Percentiles rank a stretch among this genome's conserved stretches.
These are phyloP conservation scores for Neomorphus geoffroyi DNA, from an alignment of 2,797 vertebrate species.

Conservation along the genomic window DNA sequence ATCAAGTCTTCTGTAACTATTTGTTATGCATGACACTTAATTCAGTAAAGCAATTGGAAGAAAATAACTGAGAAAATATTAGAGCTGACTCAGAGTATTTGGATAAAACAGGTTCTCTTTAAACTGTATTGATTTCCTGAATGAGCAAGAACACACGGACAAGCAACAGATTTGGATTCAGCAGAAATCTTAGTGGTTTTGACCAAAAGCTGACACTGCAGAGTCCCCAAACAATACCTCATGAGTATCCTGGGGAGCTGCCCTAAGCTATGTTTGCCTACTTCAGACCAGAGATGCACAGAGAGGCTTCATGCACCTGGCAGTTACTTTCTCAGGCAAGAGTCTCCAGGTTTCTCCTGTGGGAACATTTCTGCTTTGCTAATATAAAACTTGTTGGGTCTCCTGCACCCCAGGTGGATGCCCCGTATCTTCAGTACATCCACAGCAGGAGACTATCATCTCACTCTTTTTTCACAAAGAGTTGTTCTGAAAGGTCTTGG, in stretches of 20 bases:
- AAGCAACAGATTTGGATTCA: not conserved
- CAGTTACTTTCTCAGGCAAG: not conserved
- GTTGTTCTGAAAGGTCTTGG: not conserved
- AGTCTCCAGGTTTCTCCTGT: not conserved
- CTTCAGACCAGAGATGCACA: not conserved
- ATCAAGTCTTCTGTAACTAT: not conserved
- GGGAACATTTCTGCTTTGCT: not conserved
- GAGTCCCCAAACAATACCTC: not conserved
- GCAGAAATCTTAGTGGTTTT: not conserved
- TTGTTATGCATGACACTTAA: not conserved
- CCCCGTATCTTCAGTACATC: not conserved
- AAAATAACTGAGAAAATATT: not conserved
- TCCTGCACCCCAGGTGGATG: not conserved
- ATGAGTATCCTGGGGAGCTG: not conserved
- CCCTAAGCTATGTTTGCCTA: not conserved
- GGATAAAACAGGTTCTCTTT: not conserved
- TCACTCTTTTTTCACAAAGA: not conserved
- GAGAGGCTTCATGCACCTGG: fast-evolving
- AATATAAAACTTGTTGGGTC: not conserved
- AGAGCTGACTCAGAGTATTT: not conserved
- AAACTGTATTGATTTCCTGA: not conserved
- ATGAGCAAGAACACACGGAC: not conserved
- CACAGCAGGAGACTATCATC: not conserved
- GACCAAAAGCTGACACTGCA: not conserved
- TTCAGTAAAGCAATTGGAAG: not conserved